A percentile compares a stretch with the other conserved stretches of the same genome.
phyloP scores from a whole-genome alignment of 2,113 vertebrate genomes.

The Eidolon helvum region DNA sequence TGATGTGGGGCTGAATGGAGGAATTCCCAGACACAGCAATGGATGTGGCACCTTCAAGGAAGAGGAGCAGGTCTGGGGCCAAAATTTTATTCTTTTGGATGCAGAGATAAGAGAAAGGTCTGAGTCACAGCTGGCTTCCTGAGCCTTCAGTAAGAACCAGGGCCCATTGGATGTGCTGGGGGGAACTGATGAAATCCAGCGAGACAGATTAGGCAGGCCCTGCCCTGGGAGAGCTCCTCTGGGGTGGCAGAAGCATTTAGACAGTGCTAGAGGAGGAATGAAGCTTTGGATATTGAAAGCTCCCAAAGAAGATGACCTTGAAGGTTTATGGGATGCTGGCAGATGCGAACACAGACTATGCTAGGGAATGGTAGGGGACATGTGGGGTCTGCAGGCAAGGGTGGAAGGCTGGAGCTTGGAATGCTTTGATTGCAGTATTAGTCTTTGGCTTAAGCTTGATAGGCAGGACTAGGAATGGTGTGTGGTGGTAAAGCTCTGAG shows the following conservation, averaged over 20 bases:
- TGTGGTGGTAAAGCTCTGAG: background rate
- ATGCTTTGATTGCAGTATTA: background rate
- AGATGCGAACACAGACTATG: background rate
- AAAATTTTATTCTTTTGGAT: background rate
- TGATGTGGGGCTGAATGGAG: background rate
- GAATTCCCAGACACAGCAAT: background rate
- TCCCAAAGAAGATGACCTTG: constrained; percentile 32
- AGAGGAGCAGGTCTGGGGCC: background rate
- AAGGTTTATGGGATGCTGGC: background rate
- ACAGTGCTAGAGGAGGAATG: background rate
- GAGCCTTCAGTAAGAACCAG: background rate
- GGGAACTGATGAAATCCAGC: background rate
- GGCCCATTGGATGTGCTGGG: background rate
- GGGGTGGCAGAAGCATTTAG: background rate
- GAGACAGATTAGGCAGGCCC: background rate
- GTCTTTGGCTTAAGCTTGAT: background rate
- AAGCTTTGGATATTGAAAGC: background rate
- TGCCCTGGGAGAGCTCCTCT: background rate
- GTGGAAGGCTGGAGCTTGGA: background rate
- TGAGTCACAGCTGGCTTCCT: background rate
- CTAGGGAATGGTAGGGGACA: background rate
- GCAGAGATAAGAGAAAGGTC: background rate
- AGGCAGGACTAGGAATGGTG: background rate
- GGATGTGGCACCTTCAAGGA: background rate
- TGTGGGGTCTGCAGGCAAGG: background rate